Base-by-base conservation (phyloP, 2,888 invertebrate genomes). In the Synanthedon tipuliformis region DNA sequence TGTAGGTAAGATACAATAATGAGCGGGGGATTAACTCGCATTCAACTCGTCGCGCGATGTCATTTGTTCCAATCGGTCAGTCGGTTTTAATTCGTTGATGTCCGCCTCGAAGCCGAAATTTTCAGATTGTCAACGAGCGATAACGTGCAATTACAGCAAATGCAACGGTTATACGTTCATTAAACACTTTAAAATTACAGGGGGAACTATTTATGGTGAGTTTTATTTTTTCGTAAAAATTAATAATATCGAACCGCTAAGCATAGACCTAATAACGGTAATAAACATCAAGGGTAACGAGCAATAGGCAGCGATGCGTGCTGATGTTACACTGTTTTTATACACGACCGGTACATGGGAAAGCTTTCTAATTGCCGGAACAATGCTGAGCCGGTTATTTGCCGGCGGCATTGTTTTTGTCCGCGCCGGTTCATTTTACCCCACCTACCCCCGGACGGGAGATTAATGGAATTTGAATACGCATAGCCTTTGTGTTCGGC, bases 311-410 rank as follows among this genome's bases (percentile, higher is more conserved):
- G 82, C 83, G 81, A 84, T 83, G 84, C 85, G 82, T 83, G 85
- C 85, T 84, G 84, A 84, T 85, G 85, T 83, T 84, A 83, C 85
- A 81, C 77, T 85, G 86, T 87, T 87, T 86, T 86, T 86, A 87
- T 85, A 86, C 86, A 83, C 83, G 84, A 71, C 81, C 81, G 79
- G 82, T 86, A 86, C 86, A 86, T 83, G 86, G 86, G 84, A 88
- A 88, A 87, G 85, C 88, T 87, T 86, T 87, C 88, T 88, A 87
- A 87, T 87, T 88, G 88, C 84, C 85, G 86, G 84, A 86, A 87
- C 87, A 88, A 87, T 86, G 85, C 85, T 82, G 85, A 85, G 83
- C 86, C 80, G 84, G 86, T 85, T 86, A 85, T 87, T 83, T 81
- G 86, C 86, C 83, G 78, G 77, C 81, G 85, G 84, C 86, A 86